phyloP scores from a whole-genome alignment of 1,140 invertebrate genomes.

The Drosophila bifasciata region DNA sequence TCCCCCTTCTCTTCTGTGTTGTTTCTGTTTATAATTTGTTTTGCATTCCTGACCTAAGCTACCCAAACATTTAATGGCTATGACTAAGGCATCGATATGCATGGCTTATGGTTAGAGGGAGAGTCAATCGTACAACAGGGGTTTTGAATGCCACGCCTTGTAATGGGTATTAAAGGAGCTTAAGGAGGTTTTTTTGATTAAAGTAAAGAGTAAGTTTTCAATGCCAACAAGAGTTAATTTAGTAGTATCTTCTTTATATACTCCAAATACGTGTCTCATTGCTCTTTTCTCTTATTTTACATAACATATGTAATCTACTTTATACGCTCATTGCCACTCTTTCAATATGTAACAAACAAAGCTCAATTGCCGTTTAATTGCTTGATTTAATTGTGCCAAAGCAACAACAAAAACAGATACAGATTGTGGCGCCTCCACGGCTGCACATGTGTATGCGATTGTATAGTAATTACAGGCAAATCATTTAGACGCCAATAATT shows the following conservation, averaged over 20 bases:
- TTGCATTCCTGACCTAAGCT: conserved; percentile 61
- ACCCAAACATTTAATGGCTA: conserved; percentile 39
- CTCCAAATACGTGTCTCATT: too few species aligned
- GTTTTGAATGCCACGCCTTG: too few species aligned
- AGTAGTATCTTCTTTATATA: too few species aligned
- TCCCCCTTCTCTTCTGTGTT: not conserved
- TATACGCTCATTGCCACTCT: too few species aligned
- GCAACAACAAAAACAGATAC: conserved; percentile 8
- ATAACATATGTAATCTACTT: too few species aligned
- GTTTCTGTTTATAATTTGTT: not conserved
- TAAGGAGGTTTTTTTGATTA: too few species aligned
- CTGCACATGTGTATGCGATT: too few species aligned
- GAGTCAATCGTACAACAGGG: too few species aligned
- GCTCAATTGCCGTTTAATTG: conserved; percentile 53
- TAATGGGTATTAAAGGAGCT: too few species aligned
- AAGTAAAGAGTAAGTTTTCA: not conserved
- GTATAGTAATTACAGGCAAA: conserved; percentile 48
- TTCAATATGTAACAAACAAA: not conserved
- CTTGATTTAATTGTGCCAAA: conserved; percentile 44
- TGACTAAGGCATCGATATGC: conserved; percentile 18
- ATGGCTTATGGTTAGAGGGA: not conserved
- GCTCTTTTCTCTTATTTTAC: too few species aligned
- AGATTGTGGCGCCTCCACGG: too few species aligned
- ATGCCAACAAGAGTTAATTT: too few species aligned
- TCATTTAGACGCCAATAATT: conserved; percentile 62